Base-by-base conservation (phyloP, 2,888 invertebrate genomes). In the Drosophila lacicola region DNA sequence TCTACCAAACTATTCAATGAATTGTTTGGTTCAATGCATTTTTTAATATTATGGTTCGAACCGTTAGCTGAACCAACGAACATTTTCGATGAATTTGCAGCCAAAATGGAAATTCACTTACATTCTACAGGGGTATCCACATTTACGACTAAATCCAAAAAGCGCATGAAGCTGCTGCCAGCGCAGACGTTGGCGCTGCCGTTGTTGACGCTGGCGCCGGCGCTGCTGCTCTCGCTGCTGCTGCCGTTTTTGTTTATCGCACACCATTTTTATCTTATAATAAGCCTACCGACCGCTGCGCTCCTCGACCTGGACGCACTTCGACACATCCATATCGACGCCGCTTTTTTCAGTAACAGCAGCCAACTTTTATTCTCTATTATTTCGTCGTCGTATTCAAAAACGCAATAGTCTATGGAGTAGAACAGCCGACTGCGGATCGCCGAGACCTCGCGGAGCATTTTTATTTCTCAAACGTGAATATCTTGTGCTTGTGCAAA, bases 251-350 rank as follows among this genome's bases (percentile, higher is more conserved):
- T 86, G 88, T 81, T 86, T 79, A 90, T 79, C 80, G 74, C 77
- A 78, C 78, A 77, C 74, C 78, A 70, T 86, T 88, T 90, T 90
- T 89, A 89, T 82, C 83, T 88, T 89, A 91, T 91, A 91, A 90
- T 91, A 91, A 91, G 91, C 90, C 90, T 88, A 88, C 85, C 84
- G 54, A 58, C 42, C 73, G 81, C 88, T 85, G 87, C 77, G 80
- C 78, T 80, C 78, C 82, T 63, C 63, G 46, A 55, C 58, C 58
- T 64, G 67, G 41, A 63, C 58, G 25, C 61, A 61, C 61, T 67
- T 45, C 61, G 41, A 68, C 42, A 50, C 57, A 71, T 49, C 47
- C 46, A 60, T 55, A 67, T 71, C 60, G 57, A 50, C 63, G 65
- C 57, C 54, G 51, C 14, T 37, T 42, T 60, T 60, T 56, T 50